phyloP scores from a whole-genome alignment of 2,797 vertebrate species.

The Ciconia nigra region DNA sequence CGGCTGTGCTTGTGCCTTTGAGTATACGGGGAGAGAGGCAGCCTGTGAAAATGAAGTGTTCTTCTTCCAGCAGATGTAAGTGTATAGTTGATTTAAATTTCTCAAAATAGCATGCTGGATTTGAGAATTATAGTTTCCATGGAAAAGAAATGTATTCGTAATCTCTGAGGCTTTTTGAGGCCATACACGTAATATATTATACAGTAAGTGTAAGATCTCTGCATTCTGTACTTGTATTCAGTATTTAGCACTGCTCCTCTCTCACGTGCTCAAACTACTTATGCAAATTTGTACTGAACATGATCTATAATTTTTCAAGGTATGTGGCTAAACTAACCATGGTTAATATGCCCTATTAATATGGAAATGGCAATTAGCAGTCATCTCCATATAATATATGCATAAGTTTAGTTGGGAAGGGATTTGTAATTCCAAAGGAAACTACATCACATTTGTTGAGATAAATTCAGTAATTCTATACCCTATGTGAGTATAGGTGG shows the following conservation, averaged over 20 bases:
- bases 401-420: background rate
- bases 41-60: conserved; percentile 5
- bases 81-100: conserved; percentile 30
- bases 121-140: conserved; percentile 61
- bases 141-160: conserved; percentile 50
- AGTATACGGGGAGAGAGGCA: background rate
- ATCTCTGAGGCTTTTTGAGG: conserved; percentile 63
- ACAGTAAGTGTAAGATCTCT: conserved; percentile 7
- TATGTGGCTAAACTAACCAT: background rate
- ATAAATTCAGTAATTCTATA: background rate
- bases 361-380: background rate
- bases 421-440: background rate
- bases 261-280: background rate
- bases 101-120: conserved; percentile 55
- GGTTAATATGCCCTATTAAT: background rate
- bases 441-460: background rate
- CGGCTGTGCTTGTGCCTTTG: background rate
- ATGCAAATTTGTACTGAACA: conserved; percentile 40
- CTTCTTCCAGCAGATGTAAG: conserved; percentile 29
- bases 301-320: conserved; percentile 36
- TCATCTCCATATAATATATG: background rate
- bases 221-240: background rate
- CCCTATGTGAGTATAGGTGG: background rate
- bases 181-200: conserved; percentile 2
- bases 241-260: background rate